Evolutionary conservation across 2,113 vertebrate species (phyloP), one percentile per base, ranked within the genome.

Genomic region (Camelus bactrianus): DNA sequence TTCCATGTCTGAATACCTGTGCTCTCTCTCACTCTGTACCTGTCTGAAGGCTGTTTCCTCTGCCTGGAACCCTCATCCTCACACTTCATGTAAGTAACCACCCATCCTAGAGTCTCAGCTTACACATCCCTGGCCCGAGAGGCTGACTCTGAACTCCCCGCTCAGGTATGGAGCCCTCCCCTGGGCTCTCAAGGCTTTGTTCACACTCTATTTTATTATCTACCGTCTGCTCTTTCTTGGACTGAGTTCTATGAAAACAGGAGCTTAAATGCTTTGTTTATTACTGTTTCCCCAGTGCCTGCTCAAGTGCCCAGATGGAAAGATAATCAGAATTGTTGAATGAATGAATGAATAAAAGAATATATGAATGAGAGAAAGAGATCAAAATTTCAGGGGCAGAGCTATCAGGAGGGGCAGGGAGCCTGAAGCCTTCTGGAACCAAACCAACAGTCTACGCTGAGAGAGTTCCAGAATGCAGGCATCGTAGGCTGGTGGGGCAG

Each of bases 1-100:
- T n/a, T 60, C 70, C 2, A 11, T 0, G 38, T 62, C 52, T 2
- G 16, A 8, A 46, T 16, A 10, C 26, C 81, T 7, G 0, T 0
- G 14, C n/a, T 24, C 11, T 64, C 81, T 72, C 67, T 92, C 1
- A 30, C 19, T 60, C 83, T 58, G 26, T 56, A 75, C 32, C 54
- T 83, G 42, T 77, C 50, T 52, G n/a, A 28, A 92, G 22, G 35
- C n/a, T 22, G 0, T 7, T 32, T 42, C 52, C 56, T 72, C 70
- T 28, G 30, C 77, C 22, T 11, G 2, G 62, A 79, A 26, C 48
- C 14, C 38, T 84, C 22, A 5, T 12, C 24, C 50, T 72, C 58
- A 70, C 17, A 6, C 46, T 48, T 67, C 50, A 19, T 10, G 10
- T 26, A 58, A 50, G 26, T 62, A 42, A 38, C 4, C 5, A 13